Evolutionary conservation across 1,140 invertebrate species (phyloP), one percentile per base, ranked within the genome.

Genomic region (Brachionus rubens): DNA sequence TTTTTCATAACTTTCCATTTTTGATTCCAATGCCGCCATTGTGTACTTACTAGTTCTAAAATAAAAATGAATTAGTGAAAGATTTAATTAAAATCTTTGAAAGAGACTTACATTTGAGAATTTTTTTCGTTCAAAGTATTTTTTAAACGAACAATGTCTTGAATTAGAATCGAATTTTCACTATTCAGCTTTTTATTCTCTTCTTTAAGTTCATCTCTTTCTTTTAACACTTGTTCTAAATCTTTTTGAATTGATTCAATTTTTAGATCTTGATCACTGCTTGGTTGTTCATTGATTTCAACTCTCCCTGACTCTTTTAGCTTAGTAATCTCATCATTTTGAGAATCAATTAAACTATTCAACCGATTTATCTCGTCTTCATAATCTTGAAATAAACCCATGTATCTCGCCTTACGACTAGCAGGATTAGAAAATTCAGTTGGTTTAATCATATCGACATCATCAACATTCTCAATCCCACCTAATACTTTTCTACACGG

Each of bases 1-100:
- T 72, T 83, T 83, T 75, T 82, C 81, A 54, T 81, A 80, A 26
- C 48, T 78, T 28, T 82, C 80, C 36, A 84, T 43, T 62, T 83
- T 81, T 1, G 81, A 72, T 75, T 84, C 81, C 33, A 84, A 75
- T 1, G 83, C 81, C 47, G 82, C 80, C 14, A 84, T 82, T 48
- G 83, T 84, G 21, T 77, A 80, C 36, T 82, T 78, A 10, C 82
- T 82, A 80, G 80, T 83, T 59, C 83, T 84, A 19, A 19, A 36
- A 59, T 9, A 36, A 19, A 19, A 36, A 59, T 9, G 9, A 36
- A 5, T 36, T 36, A 36, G 3, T 9, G 9, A 36, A 5, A 36
- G 3, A 77, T 21, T 79, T 79, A 52, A 62, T n/a, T n/a, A 48
- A 40, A 72, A 68, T 41, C 24, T 24, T 47, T 14, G 2, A 76